Evolutionary conservation across 2,113 vertebrate species (phyloP), one percentile per base, ranked within the genome.

Genomic region (Mesembrinibis cayennensis): DNA sequence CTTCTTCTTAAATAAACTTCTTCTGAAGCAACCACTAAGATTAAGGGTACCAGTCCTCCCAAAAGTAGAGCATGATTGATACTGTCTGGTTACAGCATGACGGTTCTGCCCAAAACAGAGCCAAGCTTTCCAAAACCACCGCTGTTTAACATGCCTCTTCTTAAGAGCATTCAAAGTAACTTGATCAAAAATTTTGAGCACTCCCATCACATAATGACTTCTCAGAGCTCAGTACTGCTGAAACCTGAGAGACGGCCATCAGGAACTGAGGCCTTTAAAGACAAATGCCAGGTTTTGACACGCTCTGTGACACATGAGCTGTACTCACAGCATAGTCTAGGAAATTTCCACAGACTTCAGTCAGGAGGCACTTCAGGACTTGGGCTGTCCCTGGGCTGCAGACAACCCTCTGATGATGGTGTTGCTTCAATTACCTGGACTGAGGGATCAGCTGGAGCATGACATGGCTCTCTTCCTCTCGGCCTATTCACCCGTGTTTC

Each of bases 391-490:
- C 53, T 49, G 30, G 34, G 34, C 52, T 91, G 62, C 30, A 69
- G 34, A 34, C 14, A 74, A 18, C 3, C 5, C 18, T 50, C 23
- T 56, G 0, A 0, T 47, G 36, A 59, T 9, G 38, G 8, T 1
- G 0, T 71, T 87, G 16, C 34, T 87, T 16, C 66, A 69, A 0
- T 18, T 61, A 67, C 47, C 34, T 34, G 61, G 38, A 22, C 45
- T 25, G 38, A 84, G 20, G 16, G 65, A 84, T 82, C 78, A 82
- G 44, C 52, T 85, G 65, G 40, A 82, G 23, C n/a, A 29, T 7
- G 21, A 56, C 1, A 3, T 9, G 19, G 18, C 23, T 81, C 29
- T 52, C 56, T 74, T 83, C n/a, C 36, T 67, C 49, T 78, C 52
- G 9, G 36, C 27, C 30, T 56, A 4, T 82, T 71, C 61, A 40